Percentiles rank a stretch among this genome's conserved stretches.
Evolutionary conservation across 1,140 invertebrate species (phyloP).

Genomic region (Lepidostoma basale): DNA sequence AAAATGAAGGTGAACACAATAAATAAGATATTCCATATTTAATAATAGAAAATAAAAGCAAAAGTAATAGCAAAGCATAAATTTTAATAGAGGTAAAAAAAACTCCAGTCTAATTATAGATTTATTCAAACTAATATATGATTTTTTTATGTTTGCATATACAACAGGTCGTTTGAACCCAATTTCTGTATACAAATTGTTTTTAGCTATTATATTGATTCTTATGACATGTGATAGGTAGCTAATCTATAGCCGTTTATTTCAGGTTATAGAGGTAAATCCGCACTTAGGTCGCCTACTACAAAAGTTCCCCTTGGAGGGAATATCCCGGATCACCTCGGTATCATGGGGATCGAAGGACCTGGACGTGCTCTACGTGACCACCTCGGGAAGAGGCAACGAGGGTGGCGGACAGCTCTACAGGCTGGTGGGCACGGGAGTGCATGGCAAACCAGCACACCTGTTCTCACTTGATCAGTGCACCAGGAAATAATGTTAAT

Average conservation of each 20-base stretch:
- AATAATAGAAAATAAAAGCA: too few species aligned
- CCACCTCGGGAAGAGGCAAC: conserved; percentile 55
- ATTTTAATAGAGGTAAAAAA: too few species aligned
- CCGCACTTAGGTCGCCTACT: conserved; percentile 55
- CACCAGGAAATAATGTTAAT: too few species aligned
- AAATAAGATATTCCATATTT: too few species aligned
- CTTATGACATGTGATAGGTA: too few species aligned
- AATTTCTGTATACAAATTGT: too few species aligned
- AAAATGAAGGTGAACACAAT: too few species aligned
- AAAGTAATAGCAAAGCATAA: too few species aligned
- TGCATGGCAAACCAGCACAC: conserved; percentile 28
- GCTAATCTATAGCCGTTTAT: conserved; percentile 33
- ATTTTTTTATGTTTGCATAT: not conserved
- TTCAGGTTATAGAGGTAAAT: conserved; percentile 58
- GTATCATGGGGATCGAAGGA: conserved; percentile 81
- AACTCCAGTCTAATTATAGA: too few species aligned
- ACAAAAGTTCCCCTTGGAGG: conserved; percentile 64
- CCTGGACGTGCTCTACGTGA: conserved; percentile 79
- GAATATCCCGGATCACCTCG: conserved; percentile 74
- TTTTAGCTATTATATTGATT: too few species aligned
- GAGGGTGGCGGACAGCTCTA: conserved; percentile 33
- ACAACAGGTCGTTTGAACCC: too few species aligned
- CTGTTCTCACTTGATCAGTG: conserved; percentile 9
- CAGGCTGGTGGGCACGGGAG: conserved; percentile 33
- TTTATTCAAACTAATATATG: too few species aligned